Base-by-base conservation (phyloP, 2,113 vertebrate species). In the Conger conger region DNA sequence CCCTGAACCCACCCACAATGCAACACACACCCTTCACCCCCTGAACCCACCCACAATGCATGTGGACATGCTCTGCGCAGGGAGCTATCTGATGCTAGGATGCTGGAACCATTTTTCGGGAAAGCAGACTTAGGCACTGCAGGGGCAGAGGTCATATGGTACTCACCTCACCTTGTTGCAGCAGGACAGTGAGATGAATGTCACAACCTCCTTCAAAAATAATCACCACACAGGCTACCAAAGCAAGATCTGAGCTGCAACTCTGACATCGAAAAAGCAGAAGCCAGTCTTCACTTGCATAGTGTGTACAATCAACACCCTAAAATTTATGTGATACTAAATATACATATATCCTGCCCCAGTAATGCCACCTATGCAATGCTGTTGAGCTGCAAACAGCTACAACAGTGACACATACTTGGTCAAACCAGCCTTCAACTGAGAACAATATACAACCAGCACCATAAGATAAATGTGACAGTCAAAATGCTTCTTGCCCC, bases 21-120 rank as follows among this genome's bases (percentile, higher is more conserved):
- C n/a, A n/a, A 81, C 89, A 86, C 35, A 37, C 86, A 80, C 53
- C 84, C 38, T 18, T 36, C 20, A 40, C 63, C 83, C 50, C 54
- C 86, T 86, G 87, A 80, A 78, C 50, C 45, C 53, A 84, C 57
- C 76, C 68, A 30, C n/a, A 73, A 27, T 33, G n/a, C n/a, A n/a
- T n/a, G n/a, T n/a, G n/a, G n/a, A n/a, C n/a, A n/a, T n/a, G n/a
- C n/a, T n/a, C n/a, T n/a, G 68, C 27, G 57, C 57, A 15, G 45
- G 45, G 1, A 15, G 45, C 7, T 8, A 15, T 50, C 45, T 42
- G 45, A 50, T 50, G 45, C 45, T 13, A 13, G 45, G 11, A 50
- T 50, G 45, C 7, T 13, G 11, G 45, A 13, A 50, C 45, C 18
- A 27, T 23, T 18, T 23, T 63, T 4, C 30, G 4, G n/a, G 68